Percentiles rank a stretch among this genome's conserved stretches.
Evolutionary conservation across 2,797 vertebrate species (phyloP).

Genomic region (Crypturellus tataupa): DNA sequence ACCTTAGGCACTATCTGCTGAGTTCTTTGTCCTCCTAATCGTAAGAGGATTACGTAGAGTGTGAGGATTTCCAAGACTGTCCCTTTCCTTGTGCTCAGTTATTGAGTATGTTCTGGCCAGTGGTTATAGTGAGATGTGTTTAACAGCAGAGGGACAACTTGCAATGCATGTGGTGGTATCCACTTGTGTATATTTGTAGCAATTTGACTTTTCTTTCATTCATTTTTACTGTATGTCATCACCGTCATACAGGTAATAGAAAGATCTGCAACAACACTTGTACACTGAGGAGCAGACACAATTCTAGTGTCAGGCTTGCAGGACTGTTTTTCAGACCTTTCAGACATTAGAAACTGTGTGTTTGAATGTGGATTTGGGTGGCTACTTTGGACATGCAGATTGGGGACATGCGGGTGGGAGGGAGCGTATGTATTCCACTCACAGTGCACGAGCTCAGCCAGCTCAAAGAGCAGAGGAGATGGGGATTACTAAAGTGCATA

Average conservation of each 20-base stretch:
- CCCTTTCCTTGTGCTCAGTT: accelerated
- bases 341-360: background rate
- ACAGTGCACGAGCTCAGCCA: background rate
- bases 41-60: accelerated
- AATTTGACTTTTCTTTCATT: background rate
- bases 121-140: background rate
- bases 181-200: background rate
- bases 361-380: background rate
- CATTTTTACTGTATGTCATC: background rate
- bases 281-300: background rate
- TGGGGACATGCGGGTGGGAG: background rate
- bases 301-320: background rate
- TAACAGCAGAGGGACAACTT: accelerated
- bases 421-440: background rate
- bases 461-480: slow-evolving; percentile 13
- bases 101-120: accelerated
- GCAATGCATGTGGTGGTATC: background rate
- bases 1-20: accelerated
- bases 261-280: background rate
- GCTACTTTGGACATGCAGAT: background rate
- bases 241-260: accelerated
- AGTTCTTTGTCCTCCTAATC: background rate
- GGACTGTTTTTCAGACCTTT: background rate
- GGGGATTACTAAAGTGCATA: slow-evolving; percentile 10
- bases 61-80: background rate